phyloP scores from a whole-genome alignment of 2,113 vertebrate genomes.

The Perca fluviatilis region DNA sequence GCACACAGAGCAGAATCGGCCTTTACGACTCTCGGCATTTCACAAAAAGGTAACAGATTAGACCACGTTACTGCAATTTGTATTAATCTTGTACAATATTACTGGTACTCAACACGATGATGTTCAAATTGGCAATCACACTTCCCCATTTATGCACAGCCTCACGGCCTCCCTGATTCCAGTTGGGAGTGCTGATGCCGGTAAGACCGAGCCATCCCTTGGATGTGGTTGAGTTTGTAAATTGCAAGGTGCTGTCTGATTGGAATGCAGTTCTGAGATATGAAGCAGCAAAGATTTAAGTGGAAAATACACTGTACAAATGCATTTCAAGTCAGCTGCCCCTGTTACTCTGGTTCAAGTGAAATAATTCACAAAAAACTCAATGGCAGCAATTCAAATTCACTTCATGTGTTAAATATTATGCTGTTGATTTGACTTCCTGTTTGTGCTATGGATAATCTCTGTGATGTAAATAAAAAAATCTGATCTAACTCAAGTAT shows the following conservation, averaged over 20 bases:
- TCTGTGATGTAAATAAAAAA: not conserved
- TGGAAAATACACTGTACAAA: not conserved
- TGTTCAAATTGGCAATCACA: not conserved
- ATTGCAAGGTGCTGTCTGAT: conserved; percentile 1
- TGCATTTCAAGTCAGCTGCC: not conserved
- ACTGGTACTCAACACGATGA: not conserved
- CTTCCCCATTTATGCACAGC: not conserved
- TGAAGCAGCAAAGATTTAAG: conserved; percentile 7
- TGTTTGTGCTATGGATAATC: not conserved
- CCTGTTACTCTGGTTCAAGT: not conserved
- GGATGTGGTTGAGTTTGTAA: conserved; percentile 14
- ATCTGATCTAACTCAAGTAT: not conserved
- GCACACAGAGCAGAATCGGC: not conserved
- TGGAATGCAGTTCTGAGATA: conserved; percentile 30
- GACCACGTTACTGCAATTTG: not conserved
- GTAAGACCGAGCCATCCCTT: conserved; percentile 38
- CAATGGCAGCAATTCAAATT: not conserved
- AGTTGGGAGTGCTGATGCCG: not conserved
- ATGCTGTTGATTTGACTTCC: not conserved
- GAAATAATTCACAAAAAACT: not conserved
- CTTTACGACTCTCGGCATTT: not conserved
- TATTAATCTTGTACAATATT: not conserved
- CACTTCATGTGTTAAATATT: not conserved
- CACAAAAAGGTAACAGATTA: not conserved
- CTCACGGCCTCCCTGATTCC: conserved; percentile 9